Evolutionary conservation across 2,888 invertebrate species (phyloP), one percentile per base, ranked within the genome.

Genomic region (Brachycybe producta): DNA sequence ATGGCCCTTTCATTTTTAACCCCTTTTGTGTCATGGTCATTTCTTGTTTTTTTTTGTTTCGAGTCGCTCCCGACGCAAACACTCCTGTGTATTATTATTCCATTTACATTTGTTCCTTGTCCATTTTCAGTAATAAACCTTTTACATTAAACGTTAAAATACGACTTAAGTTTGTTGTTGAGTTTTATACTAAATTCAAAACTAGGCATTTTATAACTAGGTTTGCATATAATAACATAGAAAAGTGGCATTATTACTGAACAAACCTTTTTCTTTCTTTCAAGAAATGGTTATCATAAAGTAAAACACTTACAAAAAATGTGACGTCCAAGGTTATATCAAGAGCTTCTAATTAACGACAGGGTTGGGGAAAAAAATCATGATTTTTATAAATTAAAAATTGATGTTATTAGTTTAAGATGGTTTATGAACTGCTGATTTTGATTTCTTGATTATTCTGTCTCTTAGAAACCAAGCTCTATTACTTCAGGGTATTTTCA

Each of bases 41-140:
- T n/a, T n/a, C n/a, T n/a, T n/a, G n/a, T n/a, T n/a, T n/a, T n/a
- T n/a, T n/a, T n/a, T n/a, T n/a, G n/a, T n/a, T n/a, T n/a, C n/a
- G n/a, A n/a, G n/a, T n/a, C n/a, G n/a, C n/a, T 19, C 30, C 43
- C 28, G 24, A 17, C 23, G 21, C 15, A n/a, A n/a, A 23, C 34
- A 24, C 23, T 46, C 24, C 46, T 35, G 35, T 35, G 35, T 46
- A 35, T 35, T 36, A n/a, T n/a, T n/a, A n/a, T n/a, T n/a, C 21
- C 35, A 35, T 36, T 35, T 46, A 23, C 46, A 34, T 46, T 23
- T 24, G n/a, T 46, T 36, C 46, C 27, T n/a, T 36, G 46, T 46
- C 35, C 46, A 46, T 46, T 46, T 46, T 46, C 46, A 46, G 36
- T 46, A 46, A 46, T 35, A 44, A 44, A 44, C 44, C 23, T 32